Evolutionary conservation across 2,797 vertebrate genomes (phyloP), one percentile per base, ranked within the genome.

Genomic region (Tangara arthus): DNA sequence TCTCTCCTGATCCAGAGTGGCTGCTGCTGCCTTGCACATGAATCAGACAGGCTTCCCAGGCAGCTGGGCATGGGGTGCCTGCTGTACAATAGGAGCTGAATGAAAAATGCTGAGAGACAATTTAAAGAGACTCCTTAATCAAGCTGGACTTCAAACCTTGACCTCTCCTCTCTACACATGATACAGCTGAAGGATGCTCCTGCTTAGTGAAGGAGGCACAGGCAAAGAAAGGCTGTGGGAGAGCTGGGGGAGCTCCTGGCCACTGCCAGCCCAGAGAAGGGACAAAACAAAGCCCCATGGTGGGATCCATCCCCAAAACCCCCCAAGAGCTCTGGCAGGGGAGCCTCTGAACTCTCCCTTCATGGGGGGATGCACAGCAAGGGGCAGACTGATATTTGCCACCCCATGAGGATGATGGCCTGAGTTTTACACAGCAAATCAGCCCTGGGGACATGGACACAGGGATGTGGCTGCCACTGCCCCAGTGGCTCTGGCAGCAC

Each of bases 71-170:
- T 63, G 46, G 18, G n/a, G 8, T 12, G 27, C 56, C 69, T 79
- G 52, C 68, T 8, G 0, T 39, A 80, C 76, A 75, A 87, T 28
- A 34, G 61, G 28, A 91, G 32, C 53, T 75, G 60, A 85, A 73
- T 71, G 61, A 47, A 12, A 94, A 89, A 93, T 55, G n/a, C 46
- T 80, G 24, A 16, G 52, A 91, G 78, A 71, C 60, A 82, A 73
- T 66, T 73, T 89, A 83, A 95, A 91, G 76, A 93, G 76, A 94
- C 55, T 87, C 59, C 47, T 87, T 91, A 85, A 95, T 87, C 77
- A 89, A 23, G 50, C 70, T 22, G 30, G 69, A 35, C 80, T 92
- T 77, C 69, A 68, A 69, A 83, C 21, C 59, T 35, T 86, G 30
- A 77, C 65, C 49, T 90, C 63, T 69, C 63, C 59, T 76, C 76